phyloP scores from a whole-genome alignment of 2,888 invertebrate genomes.

The Rotaria socialis region DNA sequence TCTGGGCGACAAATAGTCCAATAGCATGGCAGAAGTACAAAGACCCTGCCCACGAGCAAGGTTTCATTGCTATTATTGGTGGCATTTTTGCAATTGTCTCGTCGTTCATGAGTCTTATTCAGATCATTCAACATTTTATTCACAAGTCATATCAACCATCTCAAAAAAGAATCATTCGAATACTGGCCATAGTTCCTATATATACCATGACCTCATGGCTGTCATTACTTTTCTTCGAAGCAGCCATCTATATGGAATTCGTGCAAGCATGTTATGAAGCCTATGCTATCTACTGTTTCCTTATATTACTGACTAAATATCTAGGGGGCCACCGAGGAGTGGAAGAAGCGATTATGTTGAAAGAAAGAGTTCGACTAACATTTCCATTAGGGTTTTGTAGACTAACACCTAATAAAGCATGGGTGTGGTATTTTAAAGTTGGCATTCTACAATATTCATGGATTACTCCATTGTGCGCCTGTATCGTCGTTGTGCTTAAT shows the following conservation, averaged over 20 bases:
- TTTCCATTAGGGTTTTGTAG: conserved; percentile 73
- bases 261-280: conserved; percentile 92
- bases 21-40: neutral
- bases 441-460: conserved; percentile 17
- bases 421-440: conserved; percentile 19
- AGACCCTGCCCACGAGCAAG: conserved; percentile 20
- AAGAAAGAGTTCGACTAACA: conserved; percentile 35
- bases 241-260: conserved; percentile 86
- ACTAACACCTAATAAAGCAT: neutral
- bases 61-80: neutral
- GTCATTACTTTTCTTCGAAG: conserved; percentile 77
- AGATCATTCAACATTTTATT: neutral
- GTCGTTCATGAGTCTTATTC: neutral
- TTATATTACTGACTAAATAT: conserved; percentile 7
- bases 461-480: neutral
- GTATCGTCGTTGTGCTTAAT: conserved; percentile 67
- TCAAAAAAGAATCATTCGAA: conserved; percentile 64
- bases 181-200: conserved; percentile 95
- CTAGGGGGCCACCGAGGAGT: conserved; percentile 25
- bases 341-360: conserved; percentile 38
- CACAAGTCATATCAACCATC: neutral
- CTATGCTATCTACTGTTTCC: conserved; percentile 91
- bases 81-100: conserved; percentile 7
- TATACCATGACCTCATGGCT: conserved; percentile 90
- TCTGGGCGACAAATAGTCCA: neutral